These are phyloP conservation scores for Leptodactylus fallax DNA, from an alignment of 2,797 vertebrate species.

Conservation along the genomic window DNA sequence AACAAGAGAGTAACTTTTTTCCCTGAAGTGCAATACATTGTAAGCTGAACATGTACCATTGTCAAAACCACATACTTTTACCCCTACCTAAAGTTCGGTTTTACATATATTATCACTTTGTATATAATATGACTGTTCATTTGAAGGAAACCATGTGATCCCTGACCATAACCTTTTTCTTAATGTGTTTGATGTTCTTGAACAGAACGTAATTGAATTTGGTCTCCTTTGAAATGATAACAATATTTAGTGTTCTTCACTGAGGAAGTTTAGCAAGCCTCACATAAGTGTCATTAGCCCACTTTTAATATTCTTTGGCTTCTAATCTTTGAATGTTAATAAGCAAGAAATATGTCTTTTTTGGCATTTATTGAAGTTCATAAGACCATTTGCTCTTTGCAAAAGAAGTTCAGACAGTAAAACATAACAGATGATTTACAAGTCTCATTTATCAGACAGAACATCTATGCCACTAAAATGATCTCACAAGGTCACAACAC, in stretches of 20 bases:
- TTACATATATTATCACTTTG: constrained; percentile 18
- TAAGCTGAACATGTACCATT: background rate
- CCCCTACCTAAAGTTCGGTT: background rate
- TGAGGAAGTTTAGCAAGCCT: constrained; percentile 25
- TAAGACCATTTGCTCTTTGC: constrained; percentile 48
- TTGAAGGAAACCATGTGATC: background rate
- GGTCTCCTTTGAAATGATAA: constrained; percentile 27
- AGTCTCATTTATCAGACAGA: constrained; percentile 44
- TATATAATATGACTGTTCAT: background rate
- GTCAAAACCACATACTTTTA: background rate
- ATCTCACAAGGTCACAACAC: constrained; percentile 53
- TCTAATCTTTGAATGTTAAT: constrained; percentile 50
- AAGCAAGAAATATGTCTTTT: constrained; percentile 40
- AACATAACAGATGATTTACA: constrained; percentile 43
- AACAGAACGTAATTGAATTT: constrained; percentile 40
- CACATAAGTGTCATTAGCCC: constrained; percentile 40
- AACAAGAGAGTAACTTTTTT: too few species aligned
- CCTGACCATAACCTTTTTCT: background rate
- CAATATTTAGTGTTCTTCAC: constrained; percentile 16
- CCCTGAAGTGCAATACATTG: background rate
- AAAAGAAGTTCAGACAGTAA: constrained; percentile 42
- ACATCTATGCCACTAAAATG: constrained; percentile 45
- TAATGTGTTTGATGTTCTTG: constrained; percentile 20
- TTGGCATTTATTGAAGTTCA: constrained; percentile 51
- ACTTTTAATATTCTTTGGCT: constrained; percentile 37